Percentiles rank a stretch among this genome's conserved stretches.
Conservation (phyloP, 2,888 invertebrate genomes). For the Petrophora chlorosata region DNA sequence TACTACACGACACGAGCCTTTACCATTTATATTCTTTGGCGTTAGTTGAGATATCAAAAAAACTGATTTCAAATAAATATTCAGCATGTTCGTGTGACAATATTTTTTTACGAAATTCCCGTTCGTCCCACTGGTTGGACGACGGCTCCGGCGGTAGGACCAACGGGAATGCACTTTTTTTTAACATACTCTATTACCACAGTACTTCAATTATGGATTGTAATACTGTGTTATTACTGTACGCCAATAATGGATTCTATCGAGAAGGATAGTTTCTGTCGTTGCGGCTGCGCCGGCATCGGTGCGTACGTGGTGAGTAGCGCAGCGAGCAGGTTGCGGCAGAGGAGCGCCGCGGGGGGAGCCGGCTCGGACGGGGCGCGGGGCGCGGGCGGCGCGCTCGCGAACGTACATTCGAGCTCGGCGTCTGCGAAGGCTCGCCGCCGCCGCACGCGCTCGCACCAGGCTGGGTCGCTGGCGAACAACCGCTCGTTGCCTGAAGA, state of each 20-base stretch:
- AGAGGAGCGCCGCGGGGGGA: slow-evolving; percentile 69
- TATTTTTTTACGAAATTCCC: no score
- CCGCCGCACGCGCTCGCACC: slow-evolving; percentile 81
- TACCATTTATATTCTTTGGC: no score
- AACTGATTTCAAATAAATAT: no score
- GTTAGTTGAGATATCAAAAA: no score
- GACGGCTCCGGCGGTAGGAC: no score
- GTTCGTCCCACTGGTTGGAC: no score
- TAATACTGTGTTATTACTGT: no score
- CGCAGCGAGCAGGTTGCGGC: slow-evolving; percentile 76
- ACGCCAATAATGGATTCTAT: slow-evolving; percentile 89
- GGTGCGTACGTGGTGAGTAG: slow-evolving; percentile 68
- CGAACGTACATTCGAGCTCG: slow-evolving; percentile 84
- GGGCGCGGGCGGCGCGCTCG: slow-evolving; percentile 24
- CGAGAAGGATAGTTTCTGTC: slow-evolving; percentile 83
- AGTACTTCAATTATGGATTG: no score
- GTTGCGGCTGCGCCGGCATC: slow-evolving; percentile 53
- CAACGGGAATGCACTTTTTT: no score
- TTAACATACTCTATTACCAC: no score
- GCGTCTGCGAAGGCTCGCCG: slow-evolving; percentile 87
- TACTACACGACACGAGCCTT: no score
- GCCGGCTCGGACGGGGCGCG: slow-evolving; percentile 35
- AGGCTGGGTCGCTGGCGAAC: slow-evolving; percentile 64
- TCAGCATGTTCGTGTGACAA: no score
- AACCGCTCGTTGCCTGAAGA: slow-evolving; percentile 50